These are phyloP conservation scores for Perithous albicinctus DNA, from an alignment of 2,888 invertebrate genomes.

Conservation along the genomic window DNA sequence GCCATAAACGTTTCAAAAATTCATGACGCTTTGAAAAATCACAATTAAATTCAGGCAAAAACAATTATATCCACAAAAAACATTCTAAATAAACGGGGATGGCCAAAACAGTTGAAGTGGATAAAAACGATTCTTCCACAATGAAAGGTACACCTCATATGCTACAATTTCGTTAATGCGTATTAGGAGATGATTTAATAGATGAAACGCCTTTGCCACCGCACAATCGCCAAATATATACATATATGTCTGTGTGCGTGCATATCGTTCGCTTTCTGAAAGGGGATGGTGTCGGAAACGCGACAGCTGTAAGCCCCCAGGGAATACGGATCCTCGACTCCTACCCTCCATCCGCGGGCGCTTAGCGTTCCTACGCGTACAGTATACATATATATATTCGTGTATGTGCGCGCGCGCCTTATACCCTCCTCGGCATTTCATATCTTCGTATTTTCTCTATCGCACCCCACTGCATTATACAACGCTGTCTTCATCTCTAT, in stretches of 20 bases:
- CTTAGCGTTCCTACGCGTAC: conserved; percentile 54
- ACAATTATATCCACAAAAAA: too few species aligned
- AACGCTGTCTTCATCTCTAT: conserved; percentile 39
- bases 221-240: conserved; percentile 40
- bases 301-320: conserved; percentile 83
- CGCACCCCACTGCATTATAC: conserved; percentile 34
- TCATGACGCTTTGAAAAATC: too few species aligned
- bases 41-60: too few species aligned
- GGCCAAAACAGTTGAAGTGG: too few species aligned
- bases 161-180: conserved; percentile 67
- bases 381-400: conserved; percentile 36
- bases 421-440: conserved; percentile 50
- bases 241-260: conserved; percentile 64
- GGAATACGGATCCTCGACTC: conserved; percentile 81
- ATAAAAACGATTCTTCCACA: neutral
- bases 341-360: conserved; percentile 70
- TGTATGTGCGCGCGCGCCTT: conserved; percentile 3
- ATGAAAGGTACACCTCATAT: neutral
- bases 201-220: conserved; percentile 40
- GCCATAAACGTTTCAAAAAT: too few species aligned
- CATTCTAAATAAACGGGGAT: too few species aligned
- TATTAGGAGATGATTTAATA: conserved; percentile 66
- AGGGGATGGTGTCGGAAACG: conserved; percentile 82
- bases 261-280: conserved; percentile 62
- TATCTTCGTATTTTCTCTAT: conserved; percentile 47